Evolutionary conservation across 2,888 invertebrate genomes (phyloP).

Genomic region (Meiosimyza platycephala): DNA sequence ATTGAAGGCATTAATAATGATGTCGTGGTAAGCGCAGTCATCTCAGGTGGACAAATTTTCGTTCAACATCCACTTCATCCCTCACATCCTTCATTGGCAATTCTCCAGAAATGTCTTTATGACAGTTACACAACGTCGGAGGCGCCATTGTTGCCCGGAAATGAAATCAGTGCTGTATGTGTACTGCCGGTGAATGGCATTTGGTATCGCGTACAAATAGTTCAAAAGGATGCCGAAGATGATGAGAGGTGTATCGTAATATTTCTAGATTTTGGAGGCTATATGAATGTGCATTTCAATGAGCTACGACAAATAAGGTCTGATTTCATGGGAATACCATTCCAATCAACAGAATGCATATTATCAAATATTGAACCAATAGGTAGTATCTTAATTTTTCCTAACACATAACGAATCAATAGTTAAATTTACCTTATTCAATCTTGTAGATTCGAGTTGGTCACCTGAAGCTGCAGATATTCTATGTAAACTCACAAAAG

Average conservation of each 20-base stretch:
- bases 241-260: constrained; percentile 77
- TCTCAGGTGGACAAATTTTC: constrained; percentile 90
- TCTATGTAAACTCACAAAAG: constrained; percentile 83
- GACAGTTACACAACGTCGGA: constrained; percentile 82
- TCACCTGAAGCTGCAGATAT: constrained; percentile 80
- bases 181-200: constrained; percentile 82
- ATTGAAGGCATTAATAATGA: constrained; percentile 94
- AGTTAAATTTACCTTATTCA: neutral
- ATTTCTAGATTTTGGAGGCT: constrained; percentile 96
- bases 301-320: constrained; percentile 91
- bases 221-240: constrained; percentile 70
- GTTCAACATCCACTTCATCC: constrained; percentile 96
- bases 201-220: constrained; percentile 92
- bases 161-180: constrained; percentile 86
- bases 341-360: constrained; percentile 96
- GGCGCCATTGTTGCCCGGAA: constrained; percentile 82
- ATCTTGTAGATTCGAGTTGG: constrained; percentile 73
- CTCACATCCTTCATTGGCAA: constrained; percentile 84
- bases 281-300: constrained; percentile 79
- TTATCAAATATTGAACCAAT: constrained; percentile 88
- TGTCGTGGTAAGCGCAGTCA: constrained; percentile 87
- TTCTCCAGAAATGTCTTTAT: constrained; percentile 85
- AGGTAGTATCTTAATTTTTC: constrained; percentile 67
- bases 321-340: constrained; percentile 94
- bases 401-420: neutral